Conservation (phyloP, 2,797 vertebrate species). For the Macropodus opercularis region DNA sequence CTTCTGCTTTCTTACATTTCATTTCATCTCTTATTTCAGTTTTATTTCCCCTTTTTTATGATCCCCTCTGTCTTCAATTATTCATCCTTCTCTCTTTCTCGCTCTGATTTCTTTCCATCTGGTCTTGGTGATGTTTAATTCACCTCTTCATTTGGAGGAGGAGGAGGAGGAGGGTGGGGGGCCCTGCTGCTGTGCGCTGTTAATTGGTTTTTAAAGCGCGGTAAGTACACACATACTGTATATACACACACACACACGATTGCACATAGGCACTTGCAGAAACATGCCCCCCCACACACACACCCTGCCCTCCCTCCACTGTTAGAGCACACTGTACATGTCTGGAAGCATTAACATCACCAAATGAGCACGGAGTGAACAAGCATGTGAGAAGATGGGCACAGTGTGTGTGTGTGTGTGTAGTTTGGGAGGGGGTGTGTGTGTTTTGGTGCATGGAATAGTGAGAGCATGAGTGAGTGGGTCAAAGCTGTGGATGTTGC, state of each 20-base stretch:
- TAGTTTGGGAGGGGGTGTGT: neutral
- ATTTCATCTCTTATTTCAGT: constrained; percentile 79
- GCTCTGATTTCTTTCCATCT: constrained; percentile 78
- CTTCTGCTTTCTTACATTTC: constrained; percentile 78
- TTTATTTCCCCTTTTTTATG: constrained; percentile 75
- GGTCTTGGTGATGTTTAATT: constrained; percentile 79
- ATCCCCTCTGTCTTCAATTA: constrained; percentile 75
- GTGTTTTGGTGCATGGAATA: constrained; percentile 43
- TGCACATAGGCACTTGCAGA: constrained; percentile 21
- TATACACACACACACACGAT: constrained; percentile 13
- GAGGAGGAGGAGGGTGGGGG: constrained; percentile 17
- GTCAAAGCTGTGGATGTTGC: constrained; percentile 59
- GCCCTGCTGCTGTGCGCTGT: constrained; percentile 60
- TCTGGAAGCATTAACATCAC: constrained; percentile 74
- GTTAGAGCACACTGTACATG: constrained; percentile 73
- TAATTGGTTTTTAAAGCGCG: constrained; percentile 81
- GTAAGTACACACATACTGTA: constrained; percentile 62
- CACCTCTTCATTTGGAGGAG: constrained; percentile 72
- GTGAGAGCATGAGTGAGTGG: constrained; percentile 51
- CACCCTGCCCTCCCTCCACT: constrained; percentile 31
- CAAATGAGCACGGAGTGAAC: constrained; percentile 69
- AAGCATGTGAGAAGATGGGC: constrained; percentile 55
- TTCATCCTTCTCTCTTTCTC: constrained; percentile 72
- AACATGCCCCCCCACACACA: constrained; percentile 18
- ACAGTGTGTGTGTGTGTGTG: constrained; percentile 14